phyloP scores from a whole-genome alignment of 2,113 vertebrate species.

The Colaptes auratus region DNA sequence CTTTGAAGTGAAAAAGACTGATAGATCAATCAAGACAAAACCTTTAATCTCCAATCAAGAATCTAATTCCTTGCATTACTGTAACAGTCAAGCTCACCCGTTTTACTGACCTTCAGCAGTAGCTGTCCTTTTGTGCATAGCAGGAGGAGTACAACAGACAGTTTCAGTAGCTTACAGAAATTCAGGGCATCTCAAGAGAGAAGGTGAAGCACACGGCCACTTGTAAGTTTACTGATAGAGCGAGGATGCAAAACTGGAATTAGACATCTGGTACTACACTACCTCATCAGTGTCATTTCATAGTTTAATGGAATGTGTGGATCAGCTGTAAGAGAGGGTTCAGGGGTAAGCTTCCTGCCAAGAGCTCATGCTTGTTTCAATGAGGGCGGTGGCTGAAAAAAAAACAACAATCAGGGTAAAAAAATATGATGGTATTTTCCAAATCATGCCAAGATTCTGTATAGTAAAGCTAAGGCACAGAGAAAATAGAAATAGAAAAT shows the following conservation, averaged over 20 bases:
- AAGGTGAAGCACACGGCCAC: background rate
- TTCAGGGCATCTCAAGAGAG: background rate
- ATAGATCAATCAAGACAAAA: background rate
- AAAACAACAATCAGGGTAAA: background rate
- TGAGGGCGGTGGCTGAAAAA: background rate
- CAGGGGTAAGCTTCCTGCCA: background rate
- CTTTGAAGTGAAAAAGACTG: background rate
- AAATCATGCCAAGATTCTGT: background rate
- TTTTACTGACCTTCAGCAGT: background rate
- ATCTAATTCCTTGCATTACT: background rate
- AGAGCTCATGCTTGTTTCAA: background rate
- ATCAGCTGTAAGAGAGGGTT: background rate
- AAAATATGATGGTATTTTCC: rapidly evolving
- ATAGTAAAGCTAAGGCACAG: background rate
- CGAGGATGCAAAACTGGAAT: background rate
- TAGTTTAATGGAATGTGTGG: background rate
- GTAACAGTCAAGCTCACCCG: background rate
- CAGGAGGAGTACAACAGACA: background rate
- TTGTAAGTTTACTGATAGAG: background rate
- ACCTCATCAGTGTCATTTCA: background rate
- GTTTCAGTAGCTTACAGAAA: background rate
- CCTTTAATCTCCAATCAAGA: background rate
- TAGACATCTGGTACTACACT: background rate
- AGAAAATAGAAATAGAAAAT: background rate
- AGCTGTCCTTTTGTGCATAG: no score